Conservation (phyloP, 2,797 vertebrate genomes). For the Toxotes lorentzi region DNA sequence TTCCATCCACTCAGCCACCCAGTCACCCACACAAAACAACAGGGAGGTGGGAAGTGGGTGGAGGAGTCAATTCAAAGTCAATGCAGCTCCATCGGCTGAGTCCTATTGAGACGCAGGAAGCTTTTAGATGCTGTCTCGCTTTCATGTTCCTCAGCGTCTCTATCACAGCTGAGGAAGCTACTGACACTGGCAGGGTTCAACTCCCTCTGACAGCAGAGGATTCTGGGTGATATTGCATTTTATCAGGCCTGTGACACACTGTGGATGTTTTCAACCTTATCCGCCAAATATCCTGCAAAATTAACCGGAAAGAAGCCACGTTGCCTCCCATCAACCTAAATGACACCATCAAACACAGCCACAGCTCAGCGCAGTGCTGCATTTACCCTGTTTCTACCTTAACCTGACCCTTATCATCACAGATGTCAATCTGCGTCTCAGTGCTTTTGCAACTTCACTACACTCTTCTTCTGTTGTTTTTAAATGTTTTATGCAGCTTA, state of each 20-base stretch:
- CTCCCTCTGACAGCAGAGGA: neutral
- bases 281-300: too few species aligned
- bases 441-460: neutral
- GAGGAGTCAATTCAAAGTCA: constrained; percentile 68
- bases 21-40: constrained; percentile 46
- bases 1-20: constrained; percentile 19
- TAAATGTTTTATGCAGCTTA: too few species aligned
- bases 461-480: neutral
- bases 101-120: constrained; percentile 55
- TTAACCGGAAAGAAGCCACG: neutral
- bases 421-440: neutral
- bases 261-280: neutral
- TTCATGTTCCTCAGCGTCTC: constrained; percentile 18
- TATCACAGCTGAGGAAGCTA: neutral
- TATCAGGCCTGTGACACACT: neutral
- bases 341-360: neutral
- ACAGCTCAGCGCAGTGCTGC: neutral
- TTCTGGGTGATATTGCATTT: neutral
- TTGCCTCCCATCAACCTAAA: neutral
- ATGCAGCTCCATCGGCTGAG: constrained; percentile 46
- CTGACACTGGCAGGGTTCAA: neutral
- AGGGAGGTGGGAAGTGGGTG: constrained; percentile 61
- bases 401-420: constrained; percentile 20
- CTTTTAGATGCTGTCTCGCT: constrained; percentile 11
- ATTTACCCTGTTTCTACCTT: neutral